phyloP scores from a whole-genome alignment of 2,797 vertebrate genomes.

The Pangasius mekongensis region DNA sequence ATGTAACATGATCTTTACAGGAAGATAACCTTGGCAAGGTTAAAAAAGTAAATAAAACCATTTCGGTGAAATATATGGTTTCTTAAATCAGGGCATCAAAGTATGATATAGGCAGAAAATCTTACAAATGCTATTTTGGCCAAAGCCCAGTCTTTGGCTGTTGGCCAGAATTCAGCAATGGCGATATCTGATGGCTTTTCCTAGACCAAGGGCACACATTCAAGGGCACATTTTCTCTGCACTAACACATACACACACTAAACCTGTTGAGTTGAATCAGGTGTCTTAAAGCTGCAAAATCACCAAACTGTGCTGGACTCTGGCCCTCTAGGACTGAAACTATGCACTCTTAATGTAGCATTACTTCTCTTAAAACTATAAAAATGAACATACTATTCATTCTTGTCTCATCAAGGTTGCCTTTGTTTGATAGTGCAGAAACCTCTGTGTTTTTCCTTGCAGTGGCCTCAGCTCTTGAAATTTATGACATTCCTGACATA shows the following conservation, averaged over 20 bases:
- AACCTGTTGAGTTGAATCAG: constrained; percentile 14
- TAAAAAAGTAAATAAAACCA: not conserved
- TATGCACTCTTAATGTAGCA: constrained; percentile 10
- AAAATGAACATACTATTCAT: constrained; percentile 3
- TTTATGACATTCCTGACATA: constrained; percentile 54
- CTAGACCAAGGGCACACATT: not conserved
- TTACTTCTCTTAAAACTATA: not conserved
- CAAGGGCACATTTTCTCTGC: not conserved
- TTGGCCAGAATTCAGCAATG: not conserved
- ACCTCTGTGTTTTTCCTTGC: constrained; percentile 35
- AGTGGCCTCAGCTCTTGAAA: constrained; percentile 40
- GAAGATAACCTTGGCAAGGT: not conserved
- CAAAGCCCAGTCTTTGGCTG: not conserved
- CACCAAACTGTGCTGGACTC: not conserved
- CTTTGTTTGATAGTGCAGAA: constrained; percentile 49
- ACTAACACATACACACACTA: not conserved
- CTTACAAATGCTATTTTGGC: not conserved
- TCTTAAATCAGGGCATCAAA: not conserved
- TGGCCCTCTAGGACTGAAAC: not conserved
- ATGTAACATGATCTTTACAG: not conserved
- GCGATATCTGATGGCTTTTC: not conserved
- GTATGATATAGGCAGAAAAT: not conserved
- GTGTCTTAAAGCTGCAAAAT: constrained; percentile 15
- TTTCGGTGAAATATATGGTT: not conserved
- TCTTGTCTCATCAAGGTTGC: constrained; percentile 45